Base-by-base conservation (phyloP, 1,140 invertebrate genomes). In the Thereuonema tuberculata region DNA sequence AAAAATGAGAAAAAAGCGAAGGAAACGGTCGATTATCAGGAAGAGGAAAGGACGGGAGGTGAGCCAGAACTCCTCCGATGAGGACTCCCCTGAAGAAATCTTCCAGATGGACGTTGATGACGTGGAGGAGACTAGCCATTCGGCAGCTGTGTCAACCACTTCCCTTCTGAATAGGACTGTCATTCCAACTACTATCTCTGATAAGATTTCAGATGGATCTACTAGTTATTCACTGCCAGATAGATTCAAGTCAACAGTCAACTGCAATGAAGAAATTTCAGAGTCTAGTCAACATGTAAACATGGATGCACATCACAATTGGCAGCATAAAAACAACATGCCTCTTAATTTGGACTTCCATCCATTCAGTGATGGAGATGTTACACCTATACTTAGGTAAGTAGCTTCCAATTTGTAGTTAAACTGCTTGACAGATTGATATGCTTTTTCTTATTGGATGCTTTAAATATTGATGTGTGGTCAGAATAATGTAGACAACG, bases 311-410 rank as follows among this genome's bases (percentile, higher is more conserved):
- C n/a, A n/a, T n/a, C 47, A 55, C 23, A 48, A 56, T 23, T 28
- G 29, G 23, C 17, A n/a, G 24, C n/a, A 25, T 25, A 15, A 59
- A 24, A 17, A 37, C 15, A 27, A 12, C 53, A 25, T 49, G 43
- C 54, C n/a, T 24, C 62, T 53, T 27, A 46, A 56, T 47, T 26
- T 49, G 29, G 84, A 87, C 71, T 82, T 86, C 61, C 86, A 91
- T 70, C 93, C 93, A 71, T 93, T 92, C 70, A 94, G 90, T 71
- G 91, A 95, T 67, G 89, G 87, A 0, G 92, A 95, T 76, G 75
- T 89, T 25, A 84, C 82, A 20, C 81, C 80, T 23, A 69, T 75
- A 64, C 70, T 74, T 60, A 82, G 82, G 85, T 85, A 70, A 77
- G 77, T 64, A 28, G 31, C 28, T 37, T 12, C 58, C 5, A 14